Evolutionary conservation across 2,888 invertebrate species (phyloP), one percentile per base, ranked within the genome.

Genomic region (Netelia virgata): DNA sequence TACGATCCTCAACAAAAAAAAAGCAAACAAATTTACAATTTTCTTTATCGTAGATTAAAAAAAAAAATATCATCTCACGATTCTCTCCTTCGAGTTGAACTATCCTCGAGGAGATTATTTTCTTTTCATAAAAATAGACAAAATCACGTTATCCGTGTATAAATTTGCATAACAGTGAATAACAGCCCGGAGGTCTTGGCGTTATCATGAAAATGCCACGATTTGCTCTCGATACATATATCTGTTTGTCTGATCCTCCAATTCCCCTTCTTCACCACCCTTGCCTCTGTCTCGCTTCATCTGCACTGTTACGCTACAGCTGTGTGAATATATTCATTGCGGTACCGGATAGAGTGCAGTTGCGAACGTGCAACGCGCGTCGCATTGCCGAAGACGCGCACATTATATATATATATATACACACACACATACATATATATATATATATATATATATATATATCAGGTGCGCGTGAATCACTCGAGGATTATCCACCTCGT

Each of bases 401-500:
- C n/a, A 50, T 57, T 43, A 50, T 18, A 68, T 66, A 66, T 57
- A 72, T 59, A 43, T 2, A 2, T 2, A 23, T 23, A n/a, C n/a
- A n/a, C n/a, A n/a, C n/a, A n/a, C n/a, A n/a, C n/a, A n/a, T n/a
- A n/a, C n/a, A 23, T 23, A 23, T 10, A 61, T 16, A 47, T 28
- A 63, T 11, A 61, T 18, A 53, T 43, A 14, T 47, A 28, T 57
- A 23, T 66, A 55, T 18, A 16, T 57, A 76, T 76, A 20, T 14
- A 68, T 41, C 61, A 61, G 69, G 57, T 59, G 68, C 72, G 80
- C 81, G 85, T 86, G 86, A 87, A 87, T 87, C 86, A 85, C 81
- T 83, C 81, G 87, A 83, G 88, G 90, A 90, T 91, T 90, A 91
- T 91, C 88, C 89, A 84, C 83, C 88, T 90, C 89, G 90, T 91